phyloP scores from a whole-genome alignment of 2,888 invertebrate species.

The Melanotus villosus region DNA sequence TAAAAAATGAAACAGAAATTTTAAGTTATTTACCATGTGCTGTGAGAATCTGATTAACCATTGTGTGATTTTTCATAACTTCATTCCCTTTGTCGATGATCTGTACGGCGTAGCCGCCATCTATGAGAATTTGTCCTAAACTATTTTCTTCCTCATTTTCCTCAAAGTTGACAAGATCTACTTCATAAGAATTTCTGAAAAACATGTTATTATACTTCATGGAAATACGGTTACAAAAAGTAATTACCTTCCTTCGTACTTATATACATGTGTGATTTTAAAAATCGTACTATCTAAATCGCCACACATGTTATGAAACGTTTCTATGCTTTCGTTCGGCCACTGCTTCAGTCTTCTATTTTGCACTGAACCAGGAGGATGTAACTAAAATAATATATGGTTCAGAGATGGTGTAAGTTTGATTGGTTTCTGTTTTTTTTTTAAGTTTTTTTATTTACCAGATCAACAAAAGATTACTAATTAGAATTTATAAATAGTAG shows the following conservation, averaged over 20 bases:
- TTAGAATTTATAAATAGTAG: no score
- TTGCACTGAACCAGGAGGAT: slow-evolving; percentile 25
- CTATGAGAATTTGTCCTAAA: slow-evolving; percentile 27
- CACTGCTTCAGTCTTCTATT: background rate
- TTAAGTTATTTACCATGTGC: slow-evolving; percentile 40
- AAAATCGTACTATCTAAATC: slow-evolving; percentile 14
- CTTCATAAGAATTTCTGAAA: slow-evolving; percentile 33
- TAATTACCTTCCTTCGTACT: no score
- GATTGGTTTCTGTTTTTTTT: no score
- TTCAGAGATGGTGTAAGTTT: no score
- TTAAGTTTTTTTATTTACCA: no score
- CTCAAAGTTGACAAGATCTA: slow-evolving; percentile 22
- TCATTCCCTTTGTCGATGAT: slow-evolving; percentile 6
- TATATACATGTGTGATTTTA: slow-evolving; percentile 7
- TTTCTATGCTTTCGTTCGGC: slow-evolving; percentile 3
- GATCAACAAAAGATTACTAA: no score
- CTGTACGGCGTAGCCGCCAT: slow-evolving; percentile 14
- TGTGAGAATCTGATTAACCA: slow-evolving; percentile 14
- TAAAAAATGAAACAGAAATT: no score
- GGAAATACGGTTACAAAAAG: background rate
- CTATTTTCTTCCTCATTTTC: background rate
- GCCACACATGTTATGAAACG: slow-evolving; percentile 14
- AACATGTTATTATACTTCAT: no score
- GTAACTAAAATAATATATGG: slow-evolving; percentile 29
- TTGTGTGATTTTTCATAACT: background rate